phyloP scores from a whole-genome alignment of 1,140 invertebrate species.

The Formica selysi region DNA sequence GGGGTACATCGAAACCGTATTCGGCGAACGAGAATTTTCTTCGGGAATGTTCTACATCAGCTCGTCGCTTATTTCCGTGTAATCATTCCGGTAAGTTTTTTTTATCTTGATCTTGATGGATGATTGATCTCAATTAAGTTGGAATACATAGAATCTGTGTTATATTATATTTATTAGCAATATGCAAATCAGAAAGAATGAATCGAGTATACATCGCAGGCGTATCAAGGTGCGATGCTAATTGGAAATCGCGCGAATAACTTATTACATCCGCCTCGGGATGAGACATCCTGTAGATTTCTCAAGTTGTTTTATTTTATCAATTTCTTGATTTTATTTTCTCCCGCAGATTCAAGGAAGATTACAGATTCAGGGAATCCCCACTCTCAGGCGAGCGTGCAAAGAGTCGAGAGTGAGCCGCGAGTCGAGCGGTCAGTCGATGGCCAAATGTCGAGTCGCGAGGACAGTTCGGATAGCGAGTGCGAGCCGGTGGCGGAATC shows the following conservation, averaged over 20 bases:
- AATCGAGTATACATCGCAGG: background rate
- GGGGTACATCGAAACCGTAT: background rate
- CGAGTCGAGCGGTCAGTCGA: constrained; percentile 77
- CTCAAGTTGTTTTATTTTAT: background rate
- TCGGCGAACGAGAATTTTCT: background rate
- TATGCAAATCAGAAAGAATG: background rate
- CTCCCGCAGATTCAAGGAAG: constrained; percentile 70
- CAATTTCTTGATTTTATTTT: constrained; percentile 34
- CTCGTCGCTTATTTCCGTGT: background rate
- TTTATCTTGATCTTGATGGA: background rate
- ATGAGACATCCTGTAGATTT: constrained; percentile 46
- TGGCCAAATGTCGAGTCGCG: constrained; percentile 82
- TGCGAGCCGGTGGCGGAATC: constrained; percentile 28
- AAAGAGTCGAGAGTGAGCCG: constrained; percentile 65
- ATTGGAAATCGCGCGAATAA: background rate
- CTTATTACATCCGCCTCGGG: background rate
- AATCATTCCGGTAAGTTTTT: background rate
- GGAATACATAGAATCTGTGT: background rate
- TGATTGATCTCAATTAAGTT: background rate
- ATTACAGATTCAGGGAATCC: constrained; percentile 67
- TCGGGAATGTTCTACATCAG: background rate
- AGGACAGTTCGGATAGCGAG: constrained; percentile 77
- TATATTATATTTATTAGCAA: background rate
- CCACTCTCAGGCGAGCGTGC: constrained; percentile 60
- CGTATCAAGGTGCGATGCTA: constrained; percentile 4